A percentile compares a stretch with the other conserved stretches of the same genome.
phyloP scores from a whole-genome alignment of 1,140 invertebrate species.

The Penaeus vannamei region DNA sequence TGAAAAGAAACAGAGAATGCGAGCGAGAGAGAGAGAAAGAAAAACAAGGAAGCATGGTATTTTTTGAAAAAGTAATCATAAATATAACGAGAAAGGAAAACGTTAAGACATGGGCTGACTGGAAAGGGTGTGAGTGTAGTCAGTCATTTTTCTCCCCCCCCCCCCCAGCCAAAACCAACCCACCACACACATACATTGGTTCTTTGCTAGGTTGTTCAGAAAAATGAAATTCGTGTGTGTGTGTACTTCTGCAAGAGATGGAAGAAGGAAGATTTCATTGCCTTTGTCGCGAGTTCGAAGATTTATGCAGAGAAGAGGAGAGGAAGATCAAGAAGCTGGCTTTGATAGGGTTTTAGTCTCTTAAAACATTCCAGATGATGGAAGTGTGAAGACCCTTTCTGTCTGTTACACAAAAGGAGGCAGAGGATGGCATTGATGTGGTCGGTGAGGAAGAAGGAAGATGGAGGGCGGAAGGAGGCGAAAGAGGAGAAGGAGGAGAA shows the following conservation, averaged over 20 bases:
- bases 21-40: not conserved
- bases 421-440: not conserved
- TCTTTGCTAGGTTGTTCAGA: too few species aligned
- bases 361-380: slow-evolving; percentile 14
- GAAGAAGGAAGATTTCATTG: too few species aligned
- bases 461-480: slow-evolving; percentile 2
- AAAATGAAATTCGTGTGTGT: too few species aligned
- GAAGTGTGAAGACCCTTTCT: not conserved
- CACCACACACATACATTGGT: too few species aligned
- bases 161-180: too few species aligned
- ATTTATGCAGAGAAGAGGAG: too few species aligned
- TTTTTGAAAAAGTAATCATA: not conserved
- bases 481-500: not conserved
- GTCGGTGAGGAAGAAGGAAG: slow-evolving; percentile 1
- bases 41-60: slow-evolving; percentile 18
- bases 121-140: slow-evolving; percentile 12
- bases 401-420: not conserved
- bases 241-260: too few species aligned
- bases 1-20: too few species aligned
- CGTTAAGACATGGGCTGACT: slow-evolving; percentile 44
- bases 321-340: too few species aligned
- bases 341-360: too few species aligned
- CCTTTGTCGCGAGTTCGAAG: too few species aligned
- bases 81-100: not conserved
- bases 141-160: not conserved